These are phyloP conservation scores for Galleria mellonella DNA, from an alignment of 1,140 invertebrate species.

Conservation along the genomic window DNA sequence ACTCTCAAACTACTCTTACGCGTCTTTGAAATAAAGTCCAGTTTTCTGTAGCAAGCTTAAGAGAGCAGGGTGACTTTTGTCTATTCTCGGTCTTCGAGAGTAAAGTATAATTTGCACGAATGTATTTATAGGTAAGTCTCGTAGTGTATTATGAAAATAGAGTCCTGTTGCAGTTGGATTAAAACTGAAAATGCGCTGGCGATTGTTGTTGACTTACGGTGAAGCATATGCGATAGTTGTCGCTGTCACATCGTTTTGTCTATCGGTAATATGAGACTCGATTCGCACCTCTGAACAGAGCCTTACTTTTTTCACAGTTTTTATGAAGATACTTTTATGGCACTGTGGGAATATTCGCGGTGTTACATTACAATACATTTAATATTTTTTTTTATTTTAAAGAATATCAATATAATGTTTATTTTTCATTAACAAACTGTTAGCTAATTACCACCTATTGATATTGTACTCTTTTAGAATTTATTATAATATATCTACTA, in stretches of 20 bases:
- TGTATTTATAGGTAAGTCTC: constrained; percentile 31
- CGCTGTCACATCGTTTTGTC: constrained; percentile 59
- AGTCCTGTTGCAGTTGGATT: constrained; percentile 17
- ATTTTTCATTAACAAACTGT: no score
- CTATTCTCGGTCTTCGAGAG: constrained; percentile 63
- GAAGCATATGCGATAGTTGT: constrained; percentile 25
- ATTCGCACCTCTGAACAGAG: constrained; percentile 68
- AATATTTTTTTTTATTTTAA: no score
- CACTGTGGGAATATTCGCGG: constrained; percentile 37
- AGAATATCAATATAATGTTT: no score
- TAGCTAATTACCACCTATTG: no score
- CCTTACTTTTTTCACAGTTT: constrained; percentile 54
- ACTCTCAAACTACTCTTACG: constrained; percentile 27
- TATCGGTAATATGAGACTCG: constrained; percentile 69
- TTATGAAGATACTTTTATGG: constrained; percentile 47
- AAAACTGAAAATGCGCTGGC: constrained; percentile 18
- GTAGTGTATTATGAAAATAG: constrained; percentile 18
- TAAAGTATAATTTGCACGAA: constrained; percentile 44
- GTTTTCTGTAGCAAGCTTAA: constrained; percentile 21
- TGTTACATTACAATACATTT: constrained; percentile 45
- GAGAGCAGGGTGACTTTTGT: constrained; percentile 52
- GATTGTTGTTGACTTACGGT: constrained; percentile 9
- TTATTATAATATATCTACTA: no score
- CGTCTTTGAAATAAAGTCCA: constrained; percentile 34
- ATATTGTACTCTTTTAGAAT: no score